Conservation (phyloP, 1,140 invertebrate genomes). For the Dysdera silvatica region DNA sequence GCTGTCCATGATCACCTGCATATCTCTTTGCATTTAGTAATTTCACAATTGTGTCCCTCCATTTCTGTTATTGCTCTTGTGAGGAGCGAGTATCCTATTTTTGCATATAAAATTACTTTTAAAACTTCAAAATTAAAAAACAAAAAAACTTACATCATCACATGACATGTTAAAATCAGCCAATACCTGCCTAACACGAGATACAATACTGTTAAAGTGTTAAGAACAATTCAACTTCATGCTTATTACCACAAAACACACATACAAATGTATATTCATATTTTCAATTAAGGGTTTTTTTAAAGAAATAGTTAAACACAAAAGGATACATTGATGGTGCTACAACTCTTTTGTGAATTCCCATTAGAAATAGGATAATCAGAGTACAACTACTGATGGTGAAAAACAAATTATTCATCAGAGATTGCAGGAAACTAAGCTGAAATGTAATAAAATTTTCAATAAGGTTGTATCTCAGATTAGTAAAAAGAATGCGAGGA, state of each 20-base stretch:
- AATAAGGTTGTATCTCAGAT: no score
- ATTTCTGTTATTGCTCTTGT: no score
- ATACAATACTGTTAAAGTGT: conserved; percentile 58
- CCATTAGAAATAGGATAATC: conserved; percentile 79
- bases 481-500: no score
- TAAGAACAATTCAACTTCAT: conserved; percentile 8
- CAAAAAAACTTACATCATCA: conserved; percentile 56
- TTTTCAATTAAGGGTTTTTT: not conserved
- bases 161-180: conserved; percentile 96
- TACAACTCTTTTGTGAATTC: conserved; percentile 90
- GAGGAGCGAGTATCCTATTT: no score
- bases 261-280: not conserved
- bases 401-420: conserved; percentile 93
- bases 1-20: no score
- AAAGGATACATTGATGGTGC: conserved; percentile 76
- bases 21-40: no score
- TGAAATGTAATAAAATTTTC: conserved; percentile 34
- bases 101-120: no score
- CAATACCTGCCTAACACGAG: conserved; percentile 75
- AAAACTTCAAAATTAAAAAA: no score
- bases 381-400: conserved; percentile 71
- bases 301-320: conserved; percentile 3
- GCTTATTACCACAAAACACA: not conserved
- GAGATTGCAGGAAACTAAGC: conserved; percentile 77
- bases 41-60: no score